phyloP scores from a whole-genome alignment of 1,140 invertebrate genomes.

The Fopius arisanus region DNA sequence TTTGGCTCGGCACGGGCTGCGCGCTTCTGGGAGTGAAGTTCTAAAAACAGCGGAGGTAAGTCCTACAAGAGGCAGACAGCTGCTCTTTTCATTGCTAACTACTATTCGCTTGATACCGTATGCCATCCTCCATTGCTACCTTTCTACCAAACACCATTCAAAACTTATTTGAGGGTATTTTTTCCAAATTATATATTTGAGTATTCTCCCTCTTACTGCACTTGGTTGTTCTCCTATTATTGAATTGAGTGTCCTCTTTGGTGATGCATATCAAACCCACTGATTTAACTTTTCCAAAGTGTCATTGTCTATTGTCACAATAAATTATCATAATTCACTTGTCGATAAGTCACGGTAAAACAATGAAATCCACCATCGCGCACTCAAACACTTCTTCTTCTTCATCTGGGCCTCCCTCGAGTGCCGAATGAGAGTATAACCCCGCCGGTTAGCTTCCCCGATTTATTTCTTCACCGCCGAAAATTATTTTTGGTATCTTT shows the following conservation, averaged over 20 bases:
- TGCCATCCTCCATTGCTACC: slow-evolving; percentile 14
- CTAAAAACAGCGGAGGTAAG: slow-evolving; percentile 67
- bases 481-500: slow-evolving; percentile 66
- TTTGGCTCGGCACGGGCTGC: slow-evolving; percentile 63
- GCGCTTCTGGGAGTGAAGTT: slow-evolving; percentile 65
- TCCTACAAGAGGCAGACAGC: slow-evolving; percentile 44
- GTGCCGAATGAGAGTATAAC: slow-evolving; percentile 29
- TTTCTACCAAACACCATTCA: slow-evolving; percentile 21
- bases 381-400: slow-evolving; percentile 38
- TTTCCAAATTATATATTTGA: background rate
- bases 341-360: background rate
- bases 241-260: no score
- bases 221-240: background rate
- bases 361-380: slow-evolving; percentile 38
- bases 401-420: slow-evolving; percentile 40
- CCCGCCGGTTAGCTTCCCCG: slow-evolving; percentile 47
- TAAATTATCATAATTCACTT: background rate
- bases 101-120: slow-evolving; percentile 29
- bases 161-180: slow-evolving; percentile 27
- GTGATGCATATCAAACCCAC: background rate
- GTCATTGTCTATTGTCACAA: background rate
- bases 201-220: slow-evolving; percentile 9
- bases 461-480: slow-evolving; percentile 61
- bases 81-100: slow-evolving; percentile 36
- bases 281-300: background rate